These are phyloP conservation scores for Zoanthus sansibaricus DNA, from an alignment of 92 coral and sea anemone genomes.

Conservation along the genomic window DNA sequence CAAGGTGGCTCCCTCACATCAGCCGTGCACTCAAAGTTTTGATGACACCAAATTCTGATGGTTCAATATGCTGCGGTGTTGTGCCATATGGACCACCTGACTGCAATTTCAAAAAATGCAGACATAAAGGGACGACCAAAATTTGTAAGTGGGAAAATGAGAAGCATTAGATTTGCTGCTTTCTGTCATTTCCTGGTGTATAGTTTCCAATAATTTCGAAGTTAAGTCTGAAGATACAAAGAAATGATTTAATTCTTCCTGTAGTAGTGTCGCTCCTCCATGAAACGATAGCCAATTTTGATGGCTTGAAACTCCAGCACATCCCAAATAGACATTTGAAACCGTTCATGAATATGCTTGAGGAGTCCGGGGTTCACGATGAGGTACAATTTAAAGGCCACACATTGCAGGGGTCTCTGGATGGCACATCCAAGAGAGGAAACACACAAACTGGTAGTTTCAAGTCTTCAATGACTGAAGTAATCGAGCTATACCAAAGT, in stretches of 20 bases:
- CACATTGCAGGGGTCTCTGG: constrained; percentile 51
- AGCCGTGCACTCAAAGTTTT: constrained; percentile 55
- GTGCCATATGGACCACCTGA: constrained; percentile 31
- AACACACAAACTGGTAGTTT: constrained; percentile 15
- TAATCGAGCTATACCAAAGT: constrained; percentile 26
- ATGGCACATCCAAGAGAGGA: constrained; percentile 30
- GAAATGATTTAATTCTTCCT: background rate
- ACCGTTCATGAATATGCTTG: constrained; percentile 35
- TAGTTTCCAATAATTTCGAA: constrained; percentile 38
- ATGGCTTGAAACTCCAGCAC: constrained; percentile 9
- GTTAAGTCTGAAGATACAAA: background rate
- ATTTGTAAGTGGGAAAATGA: constrained; percentile 39
- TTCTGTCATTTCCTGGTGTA: constrained; percentile 61
- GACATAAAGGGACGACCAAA: constrained; percentile 51
- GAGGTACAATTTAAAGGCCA: constrained; percentile 42
- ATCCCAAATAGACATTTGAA: constrained; percentile 45
- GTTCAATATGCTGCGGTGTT: background rate
- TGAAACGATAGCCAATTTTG: constrained; percentile 40
- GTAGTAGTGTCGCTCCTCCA: constrained; percentile 40
- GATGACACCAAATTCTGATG: constrained; percentile 22
- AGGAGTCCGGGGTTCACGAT: constrained; percentile 18
- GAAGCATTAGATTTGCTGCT: constrained; percentile 42
- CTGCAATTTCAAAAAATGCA: constrained; percentile 24
- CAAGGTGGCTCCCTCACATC: constrained; percentile 60
- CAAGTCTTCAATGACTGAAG: constrained; percentile 8